Conservation (phyloP, 2,797 vertebrate species). For the Pangasius mekongensis region DNA sequence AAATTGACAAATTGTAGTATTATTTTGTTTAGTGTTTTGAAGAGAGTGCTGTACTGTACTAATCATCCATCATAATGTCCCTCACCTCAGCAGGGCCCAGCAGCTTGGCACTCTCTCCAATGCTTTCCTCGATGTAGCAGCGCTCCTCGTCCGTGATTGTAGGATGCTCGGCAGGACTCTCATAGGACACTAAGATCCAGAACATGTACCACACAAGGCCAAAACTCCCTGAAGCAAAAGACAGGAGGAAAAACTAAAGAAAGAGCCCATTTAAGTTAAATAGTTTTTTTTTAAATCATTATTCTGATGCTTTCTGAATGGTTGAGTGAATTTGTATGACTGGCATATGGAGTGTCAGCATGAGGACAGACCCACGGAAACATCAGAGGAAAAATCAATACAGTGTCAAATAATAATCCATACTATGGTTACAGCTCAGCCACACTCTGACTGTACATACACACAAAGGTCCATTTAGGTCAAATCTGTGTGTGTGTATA, state of each 20-base stretch:
- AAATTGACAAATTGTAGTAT: not conserved
- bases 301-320: slow-evolving; percentile 7
- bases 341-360: slow-evolving; percentile 36
- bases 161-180: slow-evolving; percentile 93
- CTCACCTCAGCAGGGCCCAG: slow-evolving; percentile 90
- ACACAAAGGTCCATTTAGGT: slow-evolving; percentile 1
- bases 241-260: slow-evolving; percentile 45
- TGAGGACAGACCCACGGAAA: slow-evolving; percentile 63
- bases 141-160: slow-evolving; percentile 94
- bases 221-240: slow-evolving; percentile 80
- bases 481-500: not conserved
- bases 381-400: slow-evolving; percentile 70
- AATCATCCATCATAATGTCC: not conserved
- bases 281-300: not conserved
- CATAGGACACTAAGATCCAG: slow-evolving; percentile 96
- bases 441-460: not conserved
- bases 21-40: not conserved
- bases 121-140: slow-evolving; percentile 97
- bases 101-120: slow-evolving; percentile 91
- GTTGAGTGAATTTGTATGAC: slow-evolving; percentile 20
- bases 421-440: slow-evolving; percentile 68
- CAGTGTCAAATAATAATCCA: slow-evolving; percentile 67
- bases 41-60: not conserved
- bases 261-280: slow-evolving; percentile 44
- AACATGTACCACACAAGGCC: slow-evolving; percentile 96